Percentiles rank a stretch among this genome's conserved stretches.
phyloP scores from a whole-genome alignment of 2,797 vertebrate genomes.

The Malurus splendens region DNA sequence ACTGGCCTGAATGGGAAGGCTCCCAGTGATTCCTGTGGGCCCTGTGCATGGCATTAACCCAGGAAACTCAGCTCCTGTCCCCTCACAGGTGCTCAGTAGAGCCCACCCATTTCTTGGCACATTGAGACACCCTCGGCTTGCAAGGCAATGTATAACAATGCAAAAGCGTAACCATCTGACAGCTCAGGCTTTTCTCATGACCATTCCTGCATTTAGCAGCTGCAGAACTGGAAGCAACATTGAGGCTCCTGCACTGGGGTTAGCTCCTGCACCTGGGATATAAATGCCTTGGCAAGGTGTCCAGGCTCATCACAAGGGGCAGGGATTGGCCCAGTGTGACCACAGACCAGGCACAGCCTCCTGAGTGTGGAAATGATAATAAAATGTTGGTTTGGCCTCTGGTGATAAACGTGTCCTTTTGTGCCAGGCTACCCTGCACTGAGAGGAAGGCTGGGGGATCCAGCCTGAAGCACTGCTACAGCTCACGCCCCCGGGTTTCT shows the following conservation, averaged over 20 bases:
- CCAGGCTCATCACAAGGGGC: not conserved
- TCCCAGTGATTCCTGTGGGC: not conserved
- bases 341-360: not conserved
- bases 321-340: not conserved
- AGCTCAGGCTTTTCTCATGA: not conserved
- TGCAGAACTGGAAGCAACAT: not conserved
- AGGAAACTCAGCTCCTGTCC: not conserved
- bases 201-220: not conserved
- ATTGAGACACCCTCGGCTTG: not conserved
- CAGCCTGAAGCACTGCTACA: not conserved
- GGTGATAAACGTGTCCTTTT: not conserved
- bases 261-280: not conserved
- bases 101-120: not conserved
- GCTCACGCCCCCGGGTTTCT: not conserved
- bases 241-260: not conserved
- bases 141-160: not conserved
- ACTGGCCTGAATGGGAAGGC: not conserved
- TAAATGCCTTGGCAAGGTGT: not conserved
- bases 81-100: not conserved
- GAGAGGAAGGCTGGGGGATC: not conserved
- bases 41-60: not conserved
- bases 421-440: not conserved
- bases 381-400: not conserved
- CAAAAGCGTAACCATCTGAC: slow-evolving; percentile 10
- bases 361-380: not conserved